A percentile compares a stretch with the other conserved stretches of the same genome.
Conservation (phyloP, 2,888 invertebrate species). For the Caenorhabditis macrosperma region DNA sequence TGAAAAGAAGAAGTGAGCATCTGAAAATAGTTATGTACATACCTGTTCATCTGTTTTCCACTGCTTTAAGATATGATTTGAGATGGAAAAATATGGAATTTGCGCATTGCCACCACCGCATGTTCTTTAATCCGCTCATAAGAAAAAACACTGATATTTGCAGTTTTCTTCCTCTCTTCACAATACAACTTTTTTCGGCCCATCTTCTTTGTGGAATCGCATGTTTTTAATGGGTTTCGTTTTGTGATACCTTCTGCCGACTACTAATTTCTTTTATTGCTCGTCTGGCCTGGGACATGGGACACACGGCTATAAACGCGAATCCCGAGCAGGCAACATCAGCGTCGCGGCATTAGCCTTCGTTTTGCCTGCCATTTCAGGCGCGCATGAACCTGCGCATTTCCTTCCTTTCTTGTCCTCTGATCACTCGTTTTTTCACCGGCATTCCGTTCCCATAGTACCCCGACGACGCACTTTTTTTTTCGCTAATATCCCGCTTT, state of each 20-base stretch:
- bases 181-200: constrained; percentile 24
- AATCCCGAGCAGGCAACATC: neutral
- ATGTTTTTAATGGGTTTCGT: too few relatives aligned
- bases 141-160: neutral
- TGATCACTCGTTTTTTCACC: neutral
- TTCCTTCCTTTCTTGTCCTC: neutral
- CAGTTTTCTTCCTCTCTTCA: neutral
- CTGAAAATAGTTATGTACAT: too few relatives aligned
- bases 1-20: neutral
- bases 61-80: neutral
- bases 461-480: neutral
- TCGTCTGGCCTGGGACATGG: neutral
- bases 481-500: neutral
- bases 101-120: neutral
- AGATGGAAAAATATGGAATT: neutral
- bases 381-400: neutral
- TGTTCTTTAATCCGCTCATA: constrained; percentile 27
- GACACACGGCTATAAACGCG: neutral
- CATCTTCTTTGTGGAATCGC: neutral
- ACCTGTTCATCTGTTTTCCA: neutral
- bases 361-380: neutral
- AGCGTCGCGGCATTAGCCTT: too few relatives aligned
- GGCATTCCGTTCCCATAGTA: neutral
- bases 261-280: neutral
- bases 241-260: constrained; percentile 7